Percentiles rank a stretch among this genome's conserved stretches.
These are phyloP conservation scores for Neopelma chrysocephalum DNA, from an alignment of 2,797 vertebrate species.

Conservation along the genomic window DNA sequence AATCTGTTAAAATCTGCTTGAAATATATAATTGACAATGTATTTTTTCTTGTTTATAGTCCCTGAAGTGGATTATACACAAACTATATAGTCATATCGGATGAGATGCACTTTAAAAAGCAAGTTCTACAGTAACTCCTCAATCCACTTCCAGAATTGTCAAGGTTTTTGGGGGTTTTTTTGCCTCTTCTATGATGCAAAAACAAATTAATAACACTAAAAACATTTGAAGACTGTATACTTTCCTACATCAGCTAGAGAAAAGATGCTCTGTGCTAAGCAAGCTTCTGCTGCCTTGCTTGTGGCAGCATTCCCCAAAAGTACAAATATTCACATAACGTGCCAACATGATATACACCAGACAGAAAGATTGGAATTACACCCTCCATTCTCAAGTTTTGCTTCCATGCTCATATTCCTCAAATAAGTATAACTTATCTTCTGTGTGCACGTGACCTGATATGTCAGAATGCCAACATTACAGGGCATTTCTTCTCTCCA, in stretches of 20 bases:
- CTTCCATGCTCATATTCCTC: not conserved
- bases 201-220: not conserved
- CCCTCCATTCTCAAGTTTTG: not conserved
- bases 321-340: not conserved
- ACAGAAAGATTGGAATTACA: not conserved
- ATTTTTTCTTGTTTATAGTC: not conserved
- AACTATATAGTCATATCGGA: not conserved
- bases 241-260: not conserved
- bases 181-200: not conserved
- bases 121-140: not conserved
- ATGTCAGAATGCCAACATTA: not conserved
- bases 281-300: not conserved
- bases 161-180: fast-evolving
- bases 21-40: not conserved
- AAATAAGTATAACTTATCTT: not conserved
- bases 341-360: not conserved
- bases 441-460: fast-evolving
- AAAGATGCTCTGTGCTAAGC: not conserved
- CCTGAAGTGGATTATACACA: not conserved
- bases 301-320: not conserved
- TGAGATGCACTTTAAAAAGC: not conserved
- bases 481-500: not conserved
- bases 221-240: not conserved
- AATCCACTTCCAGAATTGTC: not conserved
- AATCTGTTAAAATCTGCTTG: not conserved